Conservation (phyloP, 2,888 invertebrate species). For the Callinectes sapidus region DNA sequence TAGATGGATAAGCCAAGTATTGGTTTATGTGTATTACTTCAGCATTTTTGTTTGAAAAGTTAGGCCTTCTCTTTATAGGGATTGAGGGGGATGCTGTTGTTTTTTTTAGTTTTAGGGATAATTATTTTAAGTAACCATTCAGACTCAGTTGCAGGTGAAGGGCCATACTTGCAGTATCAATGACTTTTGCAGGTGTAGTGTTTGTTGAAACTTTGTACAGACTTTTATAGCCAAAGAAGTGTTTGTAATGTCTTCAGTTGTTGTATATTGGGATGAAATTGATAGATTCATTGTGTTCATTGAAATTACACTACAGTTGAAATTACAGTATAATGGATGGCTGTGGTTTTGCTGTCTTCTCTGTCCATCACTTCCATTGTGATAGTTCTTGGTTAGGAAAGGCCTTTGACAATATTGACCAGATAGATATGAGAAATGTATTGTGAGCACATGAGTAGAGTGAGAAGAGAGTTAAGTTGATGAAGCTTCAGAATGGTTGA, state of each 20-base stretch:
- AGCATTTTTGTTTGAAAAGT: background rate
- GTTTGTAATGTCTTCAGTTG: background rate
- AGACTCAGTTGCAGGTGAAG: background rate
- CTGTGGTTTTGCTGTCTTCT: too few species aligned
- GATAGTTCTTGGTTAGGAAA: too few species aligned
- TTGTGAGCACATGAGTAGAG: too few species aligned
- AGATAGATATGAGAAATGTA: too few species aligned
- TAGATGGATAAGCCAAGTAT: background rate
- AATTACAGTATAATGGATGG: too few species aligned
- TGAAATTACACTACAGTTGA: background rate
- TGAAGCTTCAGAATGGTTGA: too few species aligned
- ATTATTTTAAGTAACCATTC: background rate
- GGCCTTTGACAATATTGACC: too few species aligned
- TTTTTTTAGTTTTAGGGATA: background rate
- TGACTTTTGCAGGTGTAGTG: background rate
- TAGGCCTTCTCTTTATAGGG: background rate
- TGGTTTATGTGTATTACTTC: background rate
- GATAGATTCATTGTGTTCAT: background rate
- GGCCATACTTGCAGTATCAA: background rate
- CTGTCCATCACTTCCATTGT: too few species aligned
- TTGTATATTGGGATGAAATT: background rate
- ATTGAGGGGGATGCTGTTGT: background rate
- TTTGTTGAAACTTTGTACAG: background rate
- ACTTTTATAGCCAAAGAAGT: background rate
- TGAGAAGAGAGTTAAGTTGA: too few species aligned